Evolutionary conservation across 2,888 invertebrate species (phyloP).

Genomic region (Pseudococcus viburni): DNA sequence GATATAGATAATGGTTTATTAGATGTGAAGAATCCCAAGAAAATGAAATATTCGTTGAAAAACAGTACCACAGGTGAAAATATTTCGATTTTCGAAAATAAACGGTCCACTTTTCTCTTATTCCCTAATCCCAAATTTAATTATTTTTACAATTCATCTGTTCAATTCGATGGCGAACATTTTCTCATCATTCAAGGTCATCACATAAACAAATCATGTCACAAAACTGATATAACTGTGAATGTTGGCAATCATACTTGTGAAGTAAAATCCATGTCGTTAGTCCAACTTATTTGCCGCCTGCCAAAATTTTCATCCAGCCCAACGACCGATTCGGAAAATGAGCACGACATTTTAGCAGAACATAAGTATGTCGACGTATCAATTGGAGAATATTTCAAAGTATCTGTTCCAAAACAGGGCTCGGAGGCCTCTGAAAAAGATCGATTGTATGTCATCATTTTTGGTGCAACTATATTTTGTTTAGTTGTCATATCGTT

Average conservation of each 20-base stretch:
- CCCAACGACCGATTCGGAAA: background rate
- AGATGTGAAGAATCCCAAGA: background rate
- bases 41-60: background rate
- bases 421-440: too few relatives aligned
- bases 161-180: background rate
- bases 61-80: background rate
- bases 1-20: background rate
- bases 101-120: background rate
- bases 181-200: background rate
- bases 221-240: background rate
- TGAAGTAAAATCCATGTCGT: background rate
- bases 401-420: constrained; percentile 83
- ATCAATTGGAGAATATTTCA: background rate
- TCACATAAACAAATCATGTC: background rate
- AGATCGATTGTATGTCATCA: too few relatives aligned
- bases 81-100: background rate
- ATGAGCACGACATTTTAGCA: background rate
- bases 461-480: too few relatives aligned
- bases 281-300: background rate
- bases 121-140: background rate
- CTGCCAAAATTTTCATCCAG: background rate
- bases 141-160: background rate
- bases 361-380: background rate
- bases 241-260: background rate
- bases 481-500: too few relatives aligned